A percentile compares a stretch with the other conserved stretches of the same genome.
Conservation (phyloP, 2,113 vertebrate genomes). For the Crotalus viridis region DNA sequence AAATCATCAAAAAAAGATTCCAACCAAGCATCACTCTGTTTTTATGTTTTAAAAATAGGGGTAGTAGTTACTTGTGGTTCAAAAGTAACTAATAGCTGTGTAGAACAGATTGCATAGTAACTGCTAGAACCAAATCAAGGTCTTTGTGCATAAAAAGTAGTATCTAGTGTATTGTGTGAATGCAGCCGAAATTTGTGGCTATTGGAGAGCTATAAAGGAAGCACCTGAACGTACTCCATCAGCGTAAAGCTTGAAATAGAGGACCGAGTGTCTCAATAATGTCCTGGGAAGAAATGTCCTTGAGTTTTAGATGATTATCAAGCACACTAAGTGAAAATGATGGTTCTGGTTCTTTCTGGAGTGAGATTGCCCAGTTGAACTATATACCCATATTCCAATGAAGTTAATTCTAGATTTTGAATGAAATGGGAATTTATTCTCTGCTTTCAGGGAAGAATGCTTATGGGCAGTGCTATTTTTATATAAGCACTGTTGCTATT, state of each 20-base stretch:
- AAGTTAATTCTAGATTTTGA: background rate
- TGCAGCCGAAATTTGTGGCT: background rate
- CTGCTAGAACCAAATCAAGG: background rate
- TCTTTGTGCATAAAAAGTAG: background rate
- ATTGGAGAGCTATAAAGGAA: background rate
- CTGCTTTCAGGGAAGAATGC: background rate
- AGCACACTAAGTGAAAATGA: background rate
- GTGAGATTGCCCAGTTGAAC: background rate
- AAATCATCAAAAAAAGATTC: background rate
- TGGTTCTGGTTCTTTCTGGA: background rate
- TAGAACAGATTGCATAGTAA: background rate
- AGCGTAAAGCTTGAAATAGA: background rate
- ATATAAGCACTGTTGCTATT: slow-evolving; percentile 11
- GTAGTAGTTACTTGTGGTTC: background rate
- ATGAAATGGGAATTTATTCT: background rate
- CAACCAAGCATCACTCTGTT: background rate
- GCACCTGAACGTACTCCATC: too few relatives aligned
- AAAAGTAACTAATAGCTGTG: background rate
- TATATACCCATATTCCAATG: background rate
- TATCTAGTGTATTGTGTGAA: background rate
- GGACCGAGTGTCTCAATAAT: background rate
- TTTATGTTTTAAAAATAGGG: background rate
- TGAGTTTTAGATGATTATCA: background rate
- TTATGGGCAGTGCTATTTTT: background rate
- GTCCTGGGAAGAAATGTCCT: background rate